Conservation (phyloP, 2,113 vertebrate genomes). For the Zapus hudsonius region DNA sequence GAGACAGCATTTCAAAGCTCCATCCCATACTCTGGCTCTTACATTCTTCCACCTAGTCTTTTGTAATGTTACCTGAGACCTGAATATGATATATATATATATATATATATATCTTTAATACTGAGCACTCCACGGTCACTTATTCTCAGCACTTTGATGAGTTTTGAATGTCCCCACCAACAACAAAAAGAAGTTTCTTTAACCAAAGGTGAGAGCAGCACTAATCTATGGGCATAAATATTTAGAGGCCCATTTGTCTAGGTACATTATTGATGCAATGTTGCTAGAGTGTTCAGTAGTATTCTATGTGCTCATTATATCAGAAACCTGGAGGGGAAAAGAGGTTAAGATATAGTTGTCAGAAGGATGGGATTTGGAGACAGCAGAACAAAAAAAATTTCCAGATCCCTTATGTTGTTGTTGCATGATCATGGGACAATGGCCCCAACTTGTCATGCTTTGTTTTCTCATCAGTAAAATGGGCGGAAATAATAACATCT, state of each 20-base stretch:
- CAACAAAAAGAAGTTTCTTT: too few species aligned
- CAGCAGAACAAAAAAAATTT: not conserved
- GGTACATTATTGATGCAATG: not conserved
- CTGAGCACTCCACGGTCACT: too few species aligned
- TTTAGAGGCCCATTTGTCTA: not conserved
- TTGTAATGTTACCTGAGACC: too few species aligned
- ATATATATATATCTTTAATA: too few species aligned
- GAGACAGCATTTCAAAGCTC: too few species aligned
- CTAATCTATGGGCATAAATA: too few species aligned
- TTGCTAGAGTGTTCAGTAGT: not conserved
- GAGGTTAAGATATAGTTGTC: not conserved
- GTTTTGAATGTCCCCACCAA: too few species aligned
- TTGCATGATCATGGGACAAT: not conserved
- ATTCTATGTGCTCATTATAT: not conserved
- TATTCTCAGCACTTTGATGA: too few species aligned
- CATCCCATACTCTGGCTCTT: too few species aligned
- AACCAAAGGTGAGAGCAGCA: too few species aligned
- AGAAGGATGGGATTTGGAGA: not conserved
- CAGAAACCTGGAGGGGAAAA: not conserved
- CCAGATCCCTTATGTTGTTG: not conserved
- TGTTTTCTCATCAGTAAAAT: not conserved
- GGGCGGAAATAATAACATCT: not conserved
- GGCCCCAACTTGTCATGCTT: not conserved
- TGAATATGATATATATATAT: too few species aligned
- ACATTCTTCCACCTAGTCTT: too few species aligned